Evolutionary conservation across 92 coral and sea anemone genomes (phyloP).

Genomic region (Nematostella vectensis): DNA sequence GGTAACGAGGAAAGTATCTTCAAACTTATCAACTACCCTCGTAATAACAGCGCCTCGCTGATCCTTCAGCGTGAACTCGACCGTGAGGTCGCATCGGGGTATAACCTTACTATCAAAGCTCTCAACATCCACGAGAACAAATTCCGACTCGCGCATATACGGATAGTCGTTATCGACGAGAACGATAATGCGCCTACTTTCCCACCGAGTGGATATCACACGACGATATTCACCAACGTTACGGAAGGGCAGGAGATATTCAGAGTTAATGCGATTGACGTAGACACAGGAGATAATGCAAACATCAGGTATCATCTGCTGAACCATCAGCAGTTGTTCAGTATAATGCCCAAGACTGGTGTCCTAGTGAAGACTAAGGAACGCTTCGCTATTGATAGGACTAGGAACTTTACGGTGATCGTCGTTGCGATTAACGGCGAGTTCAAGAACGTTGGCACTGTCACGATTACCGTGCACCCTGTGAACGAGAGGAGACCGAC

Average conservation of each 20-base stretch:
- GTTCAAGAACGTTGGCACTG: constrained; percentile 26
- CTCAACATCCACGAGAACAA: constrained; percentile 60
- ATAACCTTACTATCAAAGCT: constrained; percentile 56
- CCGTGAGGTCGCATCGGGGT: constrained; percentile 43
- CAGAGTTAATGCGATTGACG: constrained; percentile 53
- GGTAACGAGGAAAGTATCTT: constrained; percentile 60
- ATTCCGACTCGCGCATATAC: constrained; percentile 25
- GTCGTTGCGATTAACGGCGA: constrained; percentile 57
- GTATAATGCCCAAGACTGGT: constrained; percentile 56
- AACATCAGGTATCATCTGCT: constrained; percentile 42
- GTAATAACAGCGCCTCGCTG: constrained; percentile 42
- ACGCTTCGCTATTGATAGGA: constrained; percentile 35
- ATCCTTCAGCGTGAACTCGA: constrained; percentile 47
- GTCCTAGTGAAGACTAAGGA: constrained; percentile 48
- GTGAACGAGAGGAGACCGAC: constrained; percentile 66
- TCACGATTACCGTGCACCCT: constrained; percentile 37
- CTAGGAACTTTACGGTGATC: constrained; percentile 31
- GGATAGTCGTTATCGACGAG: constrained; percentile 45
- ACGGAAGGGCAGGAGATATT: constrained; percentile 48
- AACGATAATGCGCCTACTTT: constrained; percentile 69
- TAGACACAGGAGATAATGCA: constrained; percentile 49
- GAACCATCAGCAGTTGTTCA: constrained; percentile 38
- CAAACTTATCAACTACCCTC: constrained; percentile 27
- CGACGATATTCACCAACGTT: constrained; percentile 55
- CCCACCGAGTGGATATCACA: constrained; percentile 21